Evolutionary conservation across 2,888 invertebrate species (phyloP), one percentile per base, ranked within the genome.

Genomic region (Andrena minutula): DNA sequence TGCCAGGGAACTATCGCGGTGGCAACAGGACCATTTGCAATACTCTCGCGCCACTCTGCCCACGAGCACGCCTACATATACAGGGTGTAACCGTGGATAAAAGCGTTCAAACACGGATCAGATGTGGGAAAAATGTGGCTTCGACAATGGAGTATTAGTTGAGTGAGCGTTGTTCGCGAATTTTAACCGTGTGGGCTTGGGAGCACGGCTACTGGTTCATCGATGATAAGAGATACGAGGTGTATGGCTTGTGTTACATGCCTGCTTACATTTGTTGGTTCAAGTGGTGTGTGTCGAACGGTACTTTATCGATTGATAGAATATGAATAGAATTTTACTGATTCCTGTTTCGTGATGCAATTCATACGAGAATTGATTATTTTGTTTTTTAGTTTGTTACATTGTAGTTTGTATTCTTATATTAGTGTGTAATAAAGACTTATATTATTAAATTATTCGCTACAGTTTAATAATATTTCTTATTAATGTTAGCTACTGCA

Each of bases 21-120:
- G 77, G 61, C 64, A 65, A 72, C 75, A 75, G 75, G 23, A 58
- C 63, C 65, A 75, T 83, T 83, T 74, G 75, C 80, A 64, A 75
- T 68, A 53, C 72, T 64, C 65, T 58, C 51, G 16, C 66, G 47
- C 51, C 64, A 28, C 35, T 64, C 75, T 75, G 23, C 75, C 68
- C 75, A 69, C 69, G 47, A 56, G n/a, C 41, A 30, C 58, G 64
- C 75, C 70, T 32, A 70, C 75, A 56, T 26, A n/a, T 58, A 20
- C 41, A 28, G 65, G 56, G 65, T 65, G 56, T 53, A 66, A 41
- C 7, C 53, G 28, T 12, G 63, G 51, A 23, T 7, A 32, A 73
- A 56, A 41, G 23, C 56, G 32, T 16, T 56, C 32, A 5, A 63
- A 47, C 51, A 16, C 7, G 51, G 26, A 63, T 49, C 16, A 12